phyloP scores from a whole-genome alignment of 2,113 vertebrate genomes.

The Camelus dromedarius region DNA sequence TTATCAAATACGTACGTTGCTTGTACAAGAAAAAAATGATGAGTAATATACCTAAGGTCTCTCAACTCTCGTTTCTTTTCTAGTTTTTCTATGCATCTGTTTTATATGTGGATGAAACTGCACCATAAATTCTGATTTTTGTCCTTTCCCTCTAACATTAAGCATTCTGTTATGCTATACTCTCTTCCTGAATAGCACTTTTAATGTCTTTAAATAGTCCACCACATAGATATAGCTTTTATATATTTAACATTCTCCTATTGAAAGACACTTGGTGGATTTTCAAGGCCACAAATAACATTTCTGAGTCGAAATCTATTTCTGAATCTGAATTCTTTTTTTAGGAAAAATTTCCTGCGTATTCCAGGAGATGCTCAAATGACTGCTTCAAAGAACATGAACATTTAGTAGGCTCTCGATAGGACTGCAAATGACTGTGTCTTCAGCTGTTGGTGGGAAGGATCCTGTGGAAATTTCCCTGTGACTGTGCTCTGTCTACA shows the following conservation, averaged over 20 bases:
- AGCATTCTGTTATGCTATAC: background rate
- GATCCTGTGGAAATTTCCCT: background rate
- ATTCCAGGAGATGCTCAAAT: constrained; percentile 33
- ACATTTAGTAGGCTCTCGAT: background rate
- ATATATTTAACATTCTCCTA: constrained; percentile 12
- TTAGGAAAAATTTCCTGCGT: background rate
- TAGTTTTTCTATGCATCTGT: background rate
- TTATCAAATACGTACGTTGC: background rate
- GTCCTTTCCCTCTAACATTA: background rate
- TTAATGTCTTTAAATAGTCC: background rate
- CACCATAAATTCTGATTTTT: background rate
- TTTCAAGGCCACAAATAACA: constrained; percentile 43
- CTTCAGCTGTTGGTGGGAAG: background rate
- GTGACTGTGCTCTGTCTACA: background rate
- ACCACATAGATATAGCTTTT: background rate
- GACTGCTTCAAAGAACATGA: constrained; percentile 14
- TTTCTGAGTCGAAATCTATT: constrained; percentile 51
- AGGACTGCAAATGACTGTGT: background rate
- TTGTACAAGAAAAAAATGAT: background rate
- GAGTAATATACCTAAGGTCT: background rate
- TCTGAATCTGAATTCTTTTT: constrained; percentile 56
- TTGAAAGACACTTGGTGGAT: background rate
- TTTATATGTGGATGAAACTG: background rate
- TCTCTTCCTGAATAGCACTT: background rate
- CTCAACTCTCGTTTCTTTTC: constrained; percentile 1